Conservation (phyloP, 2,113 vertebrate genomes). For the Plestiodon gilberti region DNA sequence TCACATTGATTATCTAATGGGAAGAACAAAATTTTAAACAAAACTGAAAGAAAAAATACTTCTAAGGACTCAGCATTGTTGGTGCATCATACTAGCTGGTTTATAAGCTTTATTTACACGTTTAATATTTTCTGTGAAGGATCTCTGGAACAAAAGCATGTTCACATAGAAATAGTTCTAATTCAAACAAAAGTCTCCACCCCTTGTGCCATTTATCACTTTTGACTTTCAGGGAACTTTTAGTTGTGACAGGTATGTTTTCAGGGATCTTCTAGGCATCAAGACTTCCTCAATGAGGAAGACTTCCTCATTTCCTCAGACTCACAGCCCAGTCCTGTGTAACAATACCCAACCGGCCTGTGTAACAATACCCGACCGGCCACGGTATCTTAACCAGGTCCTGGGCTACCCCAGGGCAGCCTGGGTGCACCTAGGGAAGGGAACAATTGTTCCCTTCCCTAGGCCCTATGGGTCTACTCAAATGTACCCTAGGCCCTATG, state of each 20-base stretch:
- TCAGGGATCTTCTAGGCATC: neutral
- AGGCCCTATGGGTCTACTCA: too few species aligned
- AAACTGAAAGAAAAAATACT: neutral
- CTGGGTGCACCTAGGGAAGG: too few species aligned
- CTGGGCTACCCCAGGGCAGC: too few species aligned
- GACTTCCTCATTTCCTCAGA: neutral
- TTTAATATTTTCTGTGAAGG: neutral
- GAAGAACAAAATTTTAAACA: neutral
- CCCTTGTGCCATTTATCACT: neutral
- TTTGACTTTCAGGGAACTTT: neutral
- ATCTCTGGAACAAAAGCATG: neutral
- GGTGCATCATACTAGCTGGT: neutral
- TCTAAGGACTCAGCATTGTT: neutral
- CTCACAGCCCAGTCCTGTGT: too few species aligned
- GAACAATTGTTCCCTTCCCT: too few species aligned
- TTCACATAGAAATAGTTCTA: neutral
- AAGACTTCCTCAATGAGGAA: neutral
- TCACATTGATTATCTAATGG: constrained; percentile 5
- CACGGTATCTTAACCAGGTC: too few species aligned
- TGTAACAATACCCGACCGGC: too few species aligned
- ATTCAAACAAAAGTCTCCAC: neutral
- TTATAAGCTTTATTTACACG: neutral
- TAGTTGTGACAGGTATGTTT: neutral
- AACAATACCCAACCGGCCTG: too few species aligned
- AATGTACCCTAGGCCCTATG: too few species aligned